phyloP scores from a whole-genome alignment of 2,888 invertebrate genomes.

The Cheilosia variabilis region DNA sequence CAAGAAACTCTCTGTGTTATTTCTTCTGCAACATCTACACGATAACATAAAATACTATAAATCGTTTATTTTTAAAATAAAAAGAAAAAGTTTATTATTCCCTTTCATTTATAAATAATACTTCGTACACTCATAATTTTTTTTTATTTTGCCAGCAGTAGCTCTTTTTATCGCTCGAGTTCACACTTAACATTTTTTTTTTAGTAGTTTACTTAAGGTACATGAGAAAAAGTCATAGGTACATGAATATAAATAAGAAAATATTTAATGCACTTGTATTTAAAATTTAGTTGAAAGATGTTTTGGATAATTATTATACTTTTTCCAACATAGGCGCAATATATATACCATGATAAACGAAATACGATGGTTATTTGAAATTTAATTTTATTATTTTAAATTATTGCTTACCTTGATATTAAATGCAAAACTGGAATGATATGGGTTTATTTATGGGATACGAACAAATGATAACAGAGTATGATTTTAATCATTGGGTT shows the following conservation, averaged over 20 bases:
- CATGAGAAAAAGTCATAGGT: conserved; percentile 51
- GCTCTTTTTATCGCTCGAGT: conserved; percentile 35
- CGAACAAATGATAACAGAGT: too few species aligned
- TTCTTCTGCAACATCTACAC: conserved; percentile 28
- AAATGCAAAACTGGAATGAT: conserved; percentile 70
- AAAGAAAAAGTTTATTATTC: neutral
- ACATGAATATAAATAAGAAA: conserved; percentile 35
- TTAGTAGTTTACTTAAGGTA: conserved; percentile 44
- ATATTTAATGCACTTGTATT: conserved; percentile 17
- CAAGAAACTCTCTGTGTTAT: conserved; percentile 29
- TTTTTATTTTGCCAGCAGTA: conserved; percentile 16
- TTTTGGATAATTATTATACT: neutral
- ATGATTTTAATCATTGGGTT: too few species aligned
- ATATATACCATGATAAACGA: neutral
- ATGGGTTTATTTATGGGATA: neutral
- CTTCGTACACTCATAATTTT: conserved; percentile 26
- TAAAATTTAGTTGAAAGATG: conserved; percentile 14
- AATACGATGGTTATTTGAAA: neutral
- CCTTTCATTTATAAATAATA: conserved; percentile 38
- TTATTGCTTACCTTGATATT: conserved; percentile 63
- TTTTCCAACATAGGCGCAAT: neutral
- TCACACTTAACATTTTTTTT: conserved; percentile 22
- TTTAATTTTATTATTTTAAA: conserved; percentile 12
- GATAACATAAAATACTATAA: conserved; percentile 33
- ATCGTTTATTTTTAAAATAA: conserved; percentile 15